Evolutionary conservation across 1,140 invertebrate genomes (phyloP), one percentile per base, ranked within the genome.

Genomic region (Dendrolimus punctatus): DNA sequence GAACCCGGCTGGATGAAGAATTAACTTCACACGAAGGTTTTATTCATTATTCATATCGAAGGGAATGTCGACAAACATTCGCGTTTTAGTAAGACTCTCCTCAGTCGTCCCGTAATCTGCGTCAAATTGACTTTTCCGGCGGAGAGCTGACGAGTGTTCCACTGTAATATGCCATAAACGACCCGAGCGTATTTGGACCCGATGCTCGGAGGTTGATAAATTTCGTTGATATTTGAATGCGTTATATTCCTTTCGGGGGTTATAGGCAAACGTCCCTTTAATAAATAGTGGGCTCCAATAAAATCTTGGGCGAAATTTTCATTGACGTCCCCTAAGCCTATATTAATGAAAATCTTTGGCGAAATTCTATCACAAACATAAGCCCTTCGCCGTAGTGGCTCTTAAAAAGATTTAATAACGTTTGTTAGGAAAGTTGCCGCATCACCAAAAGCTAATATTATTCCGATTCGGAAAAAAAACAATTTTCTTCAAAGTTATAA

Each of bases 151-250:
- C 75, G 75, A 78, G 70, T 68, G 71, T 72, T 62, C 66, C 57
- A 68, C 77, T 68, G 76, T 85, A 82, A 85, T 82, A 85, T 67
- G 67, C 79, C 69, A 81, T 82, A 80, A 84, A 80, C 77, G 80
- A 80, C 77, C 74, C 73, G 65, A 81, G 76, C 79, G 71, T 82
- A 85, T 85, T 23, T 80, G 77, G 70, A 63, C 68, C 73, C 69
- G 66, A 69, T 72, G 71, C 74, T 73, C 62, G 62, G 62, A 75
- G 73, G 71, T 82, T 85, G 77, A 85, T 78, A 80, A 80, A 81
- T 80, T 80, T 80, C 71, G 58, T 71, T 71, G 76, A 85, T 82
- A 82, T 81, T 81, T 82, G 81, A 85, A 85, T 82, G 73, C 72
- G 77, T 74, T 76, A 77, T 76, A 79, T 76, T 80, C 66, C 68